phyloP scores from a whole-genome alignment of 2,113 vertebrate genomes.

The Sarotherodon lohbergeri region DNA sequence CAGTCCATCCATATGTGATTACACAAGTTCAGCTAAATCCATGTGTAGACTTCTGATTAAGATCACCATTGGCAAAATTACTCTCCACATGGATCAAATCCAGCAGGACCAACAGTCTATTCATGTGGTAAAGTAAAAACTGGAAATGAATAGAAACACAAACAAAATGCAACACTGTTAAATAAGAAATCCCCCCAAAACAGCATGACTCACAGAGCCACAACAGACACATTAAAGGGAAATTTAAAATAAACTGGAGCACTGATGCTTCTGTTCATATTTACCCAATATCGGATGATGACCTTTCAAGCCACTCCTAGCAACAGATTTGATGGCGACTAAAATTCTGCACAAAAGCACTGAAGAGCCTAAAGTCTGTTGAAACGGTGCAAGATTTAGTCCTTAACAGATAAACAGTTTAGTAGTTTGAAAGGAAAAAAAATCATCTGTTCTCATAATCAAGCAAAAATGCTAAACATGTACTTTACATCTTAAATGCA shows the following conservation, averaged over 20 bases:
- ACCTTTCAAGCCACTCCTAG: not conserved
- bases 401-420: fast-evolving
- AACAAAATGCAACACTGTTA: not conserved
- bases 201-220: not conserved
- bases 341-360: not conserved
- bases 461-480: fast-evolving
- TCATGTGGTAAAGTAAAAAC: not conserved
- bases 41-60: not conserved
- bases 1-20: not conserved
- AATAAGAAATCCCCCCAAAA: not conserved
- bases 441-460: not conserved
- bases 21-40: not conserved
- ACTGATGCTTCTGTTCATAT: not conserved
- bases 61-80: not conserved
- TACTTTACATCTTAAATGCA: not conserved
- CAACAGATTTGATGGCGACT: not conserved
- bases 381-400: not conserved
- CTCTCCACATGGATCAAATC: not conserved
- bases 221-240: not conserved
- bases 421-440: not conserved
- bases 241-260: not conserved
- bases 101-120: not conserved
- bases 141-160: not conserved
- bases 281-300: fast-evolving
- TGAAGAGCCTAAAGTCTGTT: not conserved